Base-by-base conservation (phyloP, 2,113 vertebrate species). In the Otis tarda region DNA sequence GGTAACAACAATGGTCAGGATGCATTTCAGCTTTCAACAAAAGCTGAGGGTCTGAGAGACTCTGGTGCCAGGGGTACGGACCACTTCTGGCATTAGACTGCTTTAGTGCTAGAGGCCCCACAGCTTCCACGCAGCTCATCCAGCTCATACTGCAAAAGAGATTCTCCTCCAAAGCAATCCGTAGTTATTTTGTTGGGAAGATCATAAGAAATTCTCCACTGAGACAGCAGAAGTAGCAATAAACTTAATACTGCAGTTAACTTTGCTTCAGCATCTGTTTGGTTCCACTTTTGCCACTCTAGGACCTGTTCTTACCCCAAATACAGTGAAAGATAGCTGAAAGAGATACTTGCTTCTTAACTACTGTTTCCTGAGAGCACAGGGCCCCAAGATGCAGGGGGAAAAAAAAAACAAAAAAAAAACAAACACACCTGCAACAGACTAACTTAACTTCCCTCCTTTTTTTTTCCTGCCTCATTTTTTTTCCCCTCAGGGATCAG, bases 31-130 rank as follows among this genome's bases (percentile, higher is more conserved):
- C 56, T 59, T 63, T 28, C 65, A 59, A 50, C 24, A 76, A 18
- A 75, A 75, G 35, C 61, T 3, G 3, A 9, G 11, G 49, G 55
- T 64, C 49, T 73, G 60, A n/a, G 53, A 41, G 20, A 6, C 41
- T 1, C 1, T 5, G n/a, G 16, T 68, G 67, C 19, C 67, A 80
- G 28, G 0, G 1, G 6, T 1, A 71, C 1, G 14, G 25, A 50
- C n/a, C 43, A 23, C 12, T 68, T 25, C 33, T 60, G 53, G 71
- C 43, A 43, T 7, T 9, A 47, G 41, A 53, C 8, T 83, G 64
- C 64, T 73, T 55, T 3, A 63, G 7, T 4, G 19, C 43, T 43
- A n/a, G 53, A 83, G 15, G 56, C 1, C 9, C 6, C 28, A 21
- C 24, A 79, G 49, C 31, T 50, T 11, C 57, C 30, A 57, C 59